Percentiles rank a stretch among this genome's conserved stretches.
These are phyloP conservation scores for Macropus fuliginosus DNA, from an alignment of 2,797 vertebrate genomes.

Conservation along the genomic window DNA sequence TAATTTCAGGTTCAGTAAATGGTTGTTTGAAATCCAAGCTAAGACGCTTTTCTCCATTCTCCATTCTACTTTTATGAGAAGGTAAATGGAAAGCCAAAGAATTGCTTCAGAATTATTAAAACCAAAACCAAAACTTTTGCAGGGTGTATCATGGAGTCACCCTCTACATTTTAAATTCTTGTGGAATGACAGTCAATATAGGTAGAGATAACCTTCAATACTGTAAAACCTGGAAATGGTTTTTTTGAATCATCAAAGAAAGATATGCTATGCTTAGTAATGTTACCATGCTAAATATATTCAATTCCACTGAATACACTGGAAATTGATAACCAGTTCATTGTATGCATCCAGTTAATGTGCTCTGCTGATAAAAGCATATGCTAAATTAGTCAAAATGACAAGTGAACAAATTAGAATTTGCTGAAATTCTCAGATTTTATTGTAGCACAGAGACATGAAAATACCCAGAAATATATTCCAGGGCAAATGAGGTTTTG, in stretches of 20 bases:
- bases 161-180: neutral
- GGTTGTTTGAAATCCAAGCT: conserved; percentile 37
- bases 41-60: conserved; percentile 31
- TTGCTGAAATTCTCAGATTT: neutral
- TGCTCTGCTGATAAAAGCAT: neutral
- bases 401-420: neutral
- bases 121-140: neutral
- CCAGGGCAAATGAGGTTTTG: neutral
- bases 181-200: neutral
- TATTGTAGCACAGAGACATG: neutral
- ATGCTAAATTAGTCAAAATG: neutral
- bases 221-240: neutral
- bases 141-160: neutral
- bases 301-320: neutral
- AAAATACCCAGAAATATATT: neutral
- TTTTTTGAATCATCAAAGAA: neutral
- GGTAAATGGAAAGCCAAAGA: neutral
- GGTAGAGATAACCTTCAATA: neutral
- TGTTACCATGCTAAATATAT: neutral
- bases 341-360: neutral
- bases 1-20: neutral
- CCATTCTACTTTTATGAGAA: neutral
- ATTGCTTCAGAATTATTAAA: neutral
- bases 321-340: neutral
- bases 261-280: neutral